Percentiles rank a stretch among this genome's conserved stretches.
Evolutionary conservation across 1,140 invertebrate genomes (phyloP).

Genomic region (Micrasema minimum): DNA sequence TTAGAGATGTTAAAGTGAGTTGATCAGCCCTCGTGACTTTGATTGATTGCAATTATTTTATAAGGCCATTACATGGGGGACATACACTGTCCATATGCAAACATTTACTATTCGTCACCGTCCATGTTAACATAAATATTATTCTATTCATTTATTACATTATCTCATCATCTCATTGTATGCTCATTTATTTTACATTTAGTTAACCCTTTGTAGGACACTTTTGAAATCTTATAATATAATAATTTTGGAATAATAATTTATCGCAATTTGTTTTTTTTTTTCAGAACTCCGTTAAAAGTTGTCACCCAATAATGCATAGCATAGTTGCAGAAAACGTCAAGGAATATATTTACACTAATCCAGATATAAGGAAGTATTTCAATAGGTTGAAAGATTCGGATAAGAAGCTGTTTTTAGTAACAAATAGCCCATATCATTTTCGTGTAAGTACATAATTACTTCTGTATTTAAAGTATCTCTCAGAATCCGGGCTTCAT

Average conservation of each 20-base stretch:
- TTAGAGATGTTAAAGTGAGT: slow-evolving; percentile 91
- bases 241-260: too few relatives aligned
- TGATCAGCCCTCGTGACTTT: slow-evolving; percentile 2
- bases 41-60: slow-evolving; percentile 5
- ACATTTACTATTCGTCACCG: background rate
- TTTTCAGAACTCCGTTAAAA: slow-evolving; percentile 86
- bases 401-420: slow-evolving; percentile 92
- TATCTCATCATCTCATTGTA: background rate
- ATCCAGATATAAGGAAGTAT: slow-evolving; percentile 78
- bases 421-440: slow-evolving; percentile 95
- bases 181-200: too few relatives aligned
- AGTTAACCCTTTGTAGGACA: too few relatives aligned
- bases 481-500: too few relatives aligned
- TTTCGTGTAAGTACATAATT: slow-evolving; percentile 99
- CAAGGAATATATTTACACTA: slow-evolving; percentile 83
- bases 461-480: too few relatives aligned
- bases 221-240: too few relatives aligned
- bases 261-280: too few relatives aligned
- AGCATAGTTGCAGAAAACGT: slow-evolving; percentile 83
- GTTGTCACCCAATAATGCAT: slow-evolving; percentile 93
- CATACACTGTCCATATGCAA: background rate
- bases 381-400: slow-evolving; percentile 79
- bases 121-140: too few relatives aligned
- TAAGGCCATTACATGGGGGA: background rate
- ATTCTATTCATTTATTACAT: slow-evolving; percentile 6